Base-by-base conservation (phyloP, 2,113 vertebrate genomes). In the Festucalex cinctus region DNA sequence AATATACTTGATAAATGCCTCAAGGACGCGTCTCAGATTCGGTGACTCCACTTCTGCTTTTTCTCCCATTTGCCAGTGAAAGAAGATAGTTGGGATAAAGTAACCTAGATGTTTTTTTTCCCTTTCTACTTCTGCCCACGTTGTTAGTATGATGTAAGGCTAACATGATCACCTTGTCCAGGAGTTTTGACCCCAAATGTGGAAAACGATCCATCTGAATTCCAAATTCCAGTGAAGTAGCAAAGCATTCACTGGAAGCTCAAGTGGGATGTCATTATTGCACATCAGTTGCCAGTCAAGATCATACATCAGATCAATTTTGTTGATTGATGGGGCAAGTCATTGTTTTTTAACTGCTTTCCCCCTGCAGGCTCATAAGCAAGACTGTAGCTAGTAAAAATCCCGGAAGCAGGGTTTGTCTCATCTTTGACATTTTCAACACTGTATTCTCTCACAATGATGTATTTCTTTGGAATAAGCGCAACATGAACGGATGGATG, bases 311-410 rank as follows among this genome's bases (percentile, higher is more conserved):
- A 79, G 75, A 77, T 76, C 73, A 73, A 72, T 76, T 62, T 70
- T 19, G 54, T 48, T 74, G 84, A 86, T 66, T 78, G 78, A 89
- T 81, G 78, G 81, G 65, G 74, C 12, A 19, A 79, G 67, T 77
- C 78, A 88, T 83, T 84, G 84, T 87, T 84, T 63, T 84, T 84
- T 79, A 74, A 79, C 66, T 59, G 69, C 77, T 62, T 61, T 62
- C 66, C 71, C 71, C 24, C 73, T 28, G 39, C 64, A 20, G 65
- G 61, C 84, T 88, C 86, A 88, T 90, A 81, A 83, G 80, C 82
- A 74, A 84, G 81, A 88, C 81, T 88, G 85, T 85, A 88, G 79
- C 85, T 83, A 78, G 74, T 67, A 4, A 44, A 81, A 73, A 84
- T 66, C 51, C 51, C 7, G 13, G 14, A 10, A 4, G 10, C 17